A percentile compares a stretch with the other conserved stretches of the same genome.
Evolutionary conservation across 92 coral and sea anemone species (phyloP).

Genomic region (Pocillopora grandis): DNA sequence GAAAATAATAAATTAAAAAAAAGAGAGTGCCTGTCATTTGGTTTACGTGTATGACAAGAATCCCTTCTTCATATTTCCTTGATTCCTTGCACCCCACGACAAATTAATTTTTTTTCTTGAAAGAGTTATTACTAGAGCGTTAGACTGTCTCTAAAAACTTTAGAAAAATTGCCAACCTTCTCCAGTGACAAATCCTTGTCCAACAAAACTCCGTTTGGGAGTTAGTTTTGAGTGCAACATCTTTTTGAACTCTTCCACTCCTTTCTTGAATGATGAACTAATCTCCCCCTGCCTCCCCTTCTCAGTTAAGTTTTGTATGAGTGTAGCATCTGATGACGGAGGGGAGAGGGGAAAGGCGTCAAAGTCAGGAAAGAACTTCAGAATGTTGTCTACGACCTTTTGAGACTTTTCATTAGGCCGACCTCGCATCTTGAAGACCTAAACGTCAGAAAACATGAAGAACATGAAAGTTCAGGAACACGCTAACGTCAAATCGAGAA

Average conservation of each 20-base stretch:
- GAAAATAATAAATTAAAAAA: too few species aligned
- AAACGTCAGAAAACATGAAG: not conserved
- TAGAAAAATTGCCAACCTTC: constrained; percentile 41
- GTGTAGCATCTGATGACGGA: constrained; percentile 64
- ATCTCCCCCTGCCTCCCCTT: constrained; percentile 27
- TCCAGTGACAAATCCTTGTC: constrained; percentile 54
- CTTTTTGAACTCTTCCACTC: constrained; percentile 40
- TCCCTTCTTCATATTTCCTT: too few species aligned
- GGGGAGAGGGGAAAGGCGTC: constrained; percentile 77
- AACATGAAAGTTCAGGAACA: not conserved
- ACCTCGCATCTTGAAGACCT: constrained; percentile 31
- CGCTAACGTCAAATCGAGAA: too few species aligned
- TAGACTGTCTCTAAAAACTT: not conserved
- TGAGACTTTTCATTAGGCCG: constrained; percentile 40
- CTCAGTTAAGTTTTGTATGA: constrained; percentile 45
- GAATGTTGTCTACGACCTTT: constrained; percentile 53
- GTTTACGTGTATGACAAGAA: too few species aligned
- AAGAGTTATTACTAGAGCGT: not conserved
- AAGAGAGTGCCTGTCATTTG: too few species aligned
- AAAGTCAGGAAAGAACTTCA: constrained; percentile 69
- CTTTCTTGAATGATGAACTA: constrained; percentile 26
- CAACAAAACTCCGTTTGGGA: constrained; percentile 53
- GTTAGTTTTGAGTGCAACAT: constrained; percentile 26
- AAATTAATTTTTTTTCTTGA: not conserved
- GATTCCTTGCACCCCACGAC: too few species aligned